Base-by-base conservation (phyloP, 2,888 invertebrate genomes). In the Drosophila buzzatii region DNA sequence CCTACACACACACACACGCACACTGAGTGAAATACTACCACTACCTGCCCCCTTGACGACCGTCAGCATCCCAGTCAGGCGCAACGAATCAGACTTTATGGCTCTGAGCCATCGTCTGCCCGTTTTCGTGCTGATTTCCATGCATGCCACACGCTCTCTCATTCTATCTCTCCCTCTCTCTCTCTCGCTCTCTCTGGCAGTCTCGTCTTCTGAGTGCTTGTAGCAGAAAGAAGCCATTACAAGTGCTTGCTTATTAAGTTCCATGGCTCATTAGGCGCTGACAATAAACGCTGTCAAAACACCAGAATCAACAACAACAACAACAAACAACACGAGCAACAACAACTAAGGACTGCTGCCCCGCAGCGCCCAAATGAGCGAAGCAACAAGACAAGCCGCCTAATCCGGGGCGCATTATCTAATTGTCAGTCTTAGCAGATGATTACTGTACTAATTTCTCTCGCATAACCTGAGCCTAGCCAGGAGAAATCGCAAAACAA, bases 171-270 rank as follows among this genome's bases (percentile, higher is more conserved):
- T 18, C 61, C 20, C 59, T 16, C 39, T 20, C 59, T 27, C 53
- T 23, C 37, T 41, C 31, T 45, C 31, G 35, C 62, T 10, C 16
- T 16, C n/a, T 47, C 31, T 49, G 6, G 2, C 12, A 6, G 39
- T 2, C 39, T 41, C 41, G 41, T 12, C 33, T 33, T n/a, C 3
- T 51, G 33, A 51, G 49, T 51, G 49, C 49, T 51, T n/a, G 31
- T 27, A 23, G 45, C 59, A 55, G 76, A 70, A 81, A 73, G 79
- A 84, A 85, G 85, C 81, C 89, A 85, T 85, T 85, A 84, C 87
- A 85, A 85, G 87, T 81, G 87, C 87, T 85, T 85, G 89, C 85
- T 85, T 85, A 85, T 85, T 85, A 85, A 89, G 85, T 89, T 89
- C 85, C 85, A 85, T 89, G 85, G 85, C 89, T 85, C 85, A 85